Conservation (phyloP, 2,888 invertebrate species). For the Drosophila phalerata region DNA sequence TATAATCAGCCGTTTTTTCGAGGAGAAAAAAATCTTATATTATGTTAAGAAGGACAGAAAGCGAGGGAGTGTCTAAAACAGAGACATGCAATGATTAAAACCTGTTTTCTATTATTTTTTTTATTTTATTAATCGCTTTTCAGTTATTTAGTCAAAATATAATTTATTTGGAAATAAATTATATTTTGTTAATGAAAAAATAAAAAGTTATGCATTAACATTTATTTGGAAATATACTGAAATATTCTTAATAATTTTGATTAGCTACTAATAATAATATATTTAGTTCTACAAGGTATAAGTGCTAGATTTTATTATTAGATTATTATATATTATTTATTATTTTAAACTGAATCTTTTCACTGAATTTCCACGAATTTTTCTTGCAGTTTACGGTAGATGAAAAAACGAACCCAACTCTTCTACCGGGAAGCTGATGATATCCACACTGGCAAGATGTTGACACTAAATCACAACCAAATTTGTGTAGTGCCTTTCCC, state of each 20-base stretch:
- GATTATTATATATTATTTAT: no score
- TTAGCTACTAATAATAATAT: no score
- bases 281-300: no score
- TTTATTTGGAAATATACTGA: no score
- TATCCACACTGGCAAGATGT: constrained; percentile 59
- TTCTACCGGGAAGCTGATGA: constrained; percentile 33
- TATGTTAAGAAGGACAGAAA: neutral
- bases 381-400: constrained; percentile 28
- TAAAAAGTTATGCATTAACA: no score
- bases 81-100: neutral
- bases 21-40: neutral
- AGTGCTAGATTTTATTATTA: no score
- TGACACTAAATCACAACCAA: constrained; percentile 59
- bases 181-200: neutral
- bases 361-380: neutral
- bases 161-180: neutral
- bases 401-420: constrained; percentile 7
- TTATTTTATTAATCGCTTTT: neutral
- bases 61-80: neutral
- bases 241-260: no score
- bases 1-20: neutral
- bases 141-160: no score
- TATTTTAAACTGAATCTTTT: neutral
- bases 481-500: constrained; percentile 25
- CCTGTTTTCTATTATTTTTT: neutral